Percentiles rank a stretch among this genome's conserved stretches.
Evolutionary conservation across 1,140 invertebrate species (phyloP).

Genomic region (Penaeus indicus): DNA sequence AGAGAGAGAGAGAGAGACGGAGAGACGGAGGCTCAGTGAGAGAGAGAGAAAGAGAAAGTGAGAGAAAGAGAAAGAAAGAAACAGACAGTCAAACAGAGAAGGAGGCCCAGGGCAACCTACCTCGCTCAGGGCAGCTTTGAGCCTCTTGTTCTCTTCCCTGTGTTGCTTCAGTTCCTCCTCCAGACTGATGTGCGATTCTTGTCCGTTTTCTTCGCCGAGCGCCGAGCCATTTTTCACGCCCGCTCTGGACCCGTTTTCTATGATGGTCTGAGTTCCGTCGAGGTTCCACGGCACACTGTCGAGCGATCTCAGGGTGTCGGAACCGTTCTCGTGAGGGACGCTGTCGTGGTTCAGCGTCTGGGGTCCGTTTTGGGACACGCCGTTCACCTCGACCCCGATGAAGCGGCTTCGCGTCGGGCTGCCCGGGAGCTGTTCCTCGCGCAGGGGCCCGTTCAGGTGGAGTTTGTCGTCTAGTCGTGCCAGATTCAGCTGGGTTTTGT

Average conservation of each 20-base stretch:
- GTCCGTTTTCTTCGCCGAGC: slow-evolving; percentile 24
- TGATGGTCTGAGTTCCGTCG: slow-evolving; percentile 63
- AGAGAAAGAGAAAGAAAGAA: too few species aligned
- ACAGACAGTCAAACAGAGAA: background rate
- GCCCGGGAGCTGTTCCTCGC: background rate
- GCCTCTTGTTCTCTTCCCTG: slow-evolving; percentile 68
- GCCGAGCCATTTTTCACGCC: slow-evolving; percentile 46
- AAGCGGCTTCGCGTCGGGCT: background rate
- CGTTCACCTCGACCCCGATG: background rate
- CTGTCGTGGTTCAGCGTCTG: background rate
- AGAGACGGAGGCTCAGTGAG: too few species aligned
- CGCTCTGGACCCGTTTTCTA: slow-evolving; percentile 59
- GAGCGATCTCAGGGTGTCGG: slow-evolving; percentile 50
- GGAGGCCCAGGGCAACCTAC: slow-evolving; percentile 63
- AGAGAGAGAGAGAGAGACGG: too few species aligned
- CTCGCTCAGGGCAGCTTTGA: slow-evolving; percentile 69
- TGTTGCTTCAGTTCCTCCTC: slow-evolving; percentile 66
- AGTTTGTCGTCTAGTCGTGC: slow-evolving; percentile 42
- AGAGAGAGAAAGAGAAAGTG: too few species aligned
- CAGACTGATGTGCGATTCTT: slow-evolving; percentile 5
- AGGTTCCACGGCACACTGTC: slow-evolving; percentile 63
- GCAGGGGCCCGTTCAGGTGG: slow-evolving; percentile 17
- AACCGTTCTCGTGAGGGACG: slow-evolving; percentile 24
- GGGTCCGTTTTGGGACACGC: background rate
- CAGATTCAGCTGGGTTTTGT: slow-evolving; percentile 28